Percentiles rank a stretch among this genome's conserved stretches.
Conservation (phyloP, 2,888 invertebrate species). For the Chrysolina haemoptera region DNA sequence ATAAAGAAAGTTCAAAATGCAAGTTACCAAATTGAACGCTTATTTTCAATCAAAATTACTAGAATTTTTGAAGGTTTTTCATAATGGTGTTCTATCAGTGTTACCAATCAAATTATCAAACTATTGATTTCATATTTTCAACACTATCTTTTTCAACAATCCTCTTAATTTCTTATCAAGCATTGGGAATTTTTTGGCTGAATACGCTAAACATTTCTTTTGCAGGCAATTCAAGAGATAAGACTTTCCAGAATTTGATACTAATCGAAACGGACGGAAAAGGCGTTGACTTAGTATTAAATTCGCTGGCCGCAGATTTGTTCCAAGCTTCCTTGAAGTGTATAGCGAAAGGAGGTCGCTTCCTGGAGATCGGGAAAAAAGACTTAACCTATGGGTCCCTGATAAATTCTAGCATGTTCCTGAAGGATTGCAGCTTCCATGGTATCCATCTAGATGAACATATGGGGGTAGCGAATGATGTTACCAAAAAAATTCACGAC, state of each 20-base stretch:
- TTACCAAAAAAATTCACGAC: slow-evolving; percentile 71
- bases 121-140: too few relatives aligned
- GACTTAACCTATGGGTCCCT: slow-evolving; percentile 81
- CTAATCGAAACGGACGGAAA: slow-evolving; percentile 84
- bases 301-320: slow-evolving; percentile 94
- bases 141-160: too few relatives aligned
- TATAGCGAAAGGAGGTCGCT: slow-evolving; percentile 76
- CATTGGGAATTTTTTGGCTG: too few relatives aligned
- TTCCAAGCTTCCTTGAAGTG: slow-evolving; percentile 80
- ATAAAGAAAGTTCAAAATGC: too few relatives aligned
- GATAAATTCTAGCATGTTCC: slow-evolving; percentile 75
- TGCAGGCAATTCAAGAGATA: slow-evolving; percentile 80
- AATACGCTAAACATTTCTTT: background rate
- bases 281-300: slow-evolving; percentile 93
- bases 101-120: too few relatives aligned
- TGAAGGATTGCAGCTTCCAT: slow-evolving; percentile 80
- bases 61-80: too few relatives aligned
- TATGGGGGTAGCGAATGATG: slow-evolving; percentile 71
- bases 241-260: slow-evolving; percentile 90
- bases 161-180: too few relatives aligned
- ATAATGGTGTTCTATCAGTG: too few relatives aligned
- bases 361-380: slow-evolving; percentile 90
- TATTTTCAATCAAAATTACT: too few relatives aligned
- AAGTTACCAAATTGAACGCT: too few relatives aligned
- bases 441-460: slow-evolving; percentile 83